Evolutionary conservation across 2,888 invertebrate species (phyloP), one percentile per base, ranked within the genome.

Genomic region (Acleris literana): DNA sequence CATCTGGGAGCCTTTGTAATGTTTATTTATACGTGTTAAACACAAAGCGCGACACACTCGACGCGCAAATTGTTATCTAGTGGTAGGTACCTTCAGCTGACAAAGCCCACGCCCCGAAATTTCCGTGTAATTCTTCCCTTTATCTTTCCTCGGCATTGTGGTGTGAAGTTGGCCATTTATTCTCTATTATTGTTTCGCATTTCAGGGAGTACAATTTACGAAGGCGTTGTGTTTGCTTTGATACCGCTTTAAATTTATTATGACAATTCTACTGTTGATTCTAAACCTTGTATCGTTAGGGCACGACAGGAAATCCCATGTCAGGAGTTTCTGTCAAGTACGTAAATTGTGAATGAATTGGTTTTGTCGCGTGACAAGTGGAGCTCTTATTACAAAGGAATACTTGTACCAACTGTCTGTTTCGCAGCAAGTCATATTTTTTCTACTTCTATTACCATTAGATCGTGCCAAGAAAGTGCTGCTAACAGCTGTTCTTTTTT

Each of bases 51-150:
- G 72, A 77, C 81, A 84, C 79, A 86, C 86, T 88, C 81, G 80
- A 90, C 78, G 84, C 84, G 86, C 90, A 90, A 92, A 92, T 92
- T 90, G 88, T 91, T 80, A 86, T 88, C 88, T 86, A 88, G 86
- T 87, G 83, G 80, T 72, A 77, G 83, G 80, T 72, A 77, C 68
- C 71, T 79, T 56, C 70, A 70, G 70, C 74, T 76, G 76, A 90
- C 90, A 92, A 91, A 83, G 74, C 79, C 82, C 85, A 85, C 87
- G 85, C 89, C 88, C 86, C 77, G 72, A 88, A 86, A 90, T 89
- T 88, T 90, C 90, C 88, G 85, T 91, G 86, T 92, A 92, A 92
- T 90, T 86, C 86, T 85, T 79, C 73, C 85, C 78, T 87, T 92
- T 90, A 88, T 91, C 84, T 92, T 85, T 85, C 77, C 75, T 76